phyloP scores from a whole-genome alignment of 2,113 vertebrate species.

The Atlantisia rogersi region DNA sequence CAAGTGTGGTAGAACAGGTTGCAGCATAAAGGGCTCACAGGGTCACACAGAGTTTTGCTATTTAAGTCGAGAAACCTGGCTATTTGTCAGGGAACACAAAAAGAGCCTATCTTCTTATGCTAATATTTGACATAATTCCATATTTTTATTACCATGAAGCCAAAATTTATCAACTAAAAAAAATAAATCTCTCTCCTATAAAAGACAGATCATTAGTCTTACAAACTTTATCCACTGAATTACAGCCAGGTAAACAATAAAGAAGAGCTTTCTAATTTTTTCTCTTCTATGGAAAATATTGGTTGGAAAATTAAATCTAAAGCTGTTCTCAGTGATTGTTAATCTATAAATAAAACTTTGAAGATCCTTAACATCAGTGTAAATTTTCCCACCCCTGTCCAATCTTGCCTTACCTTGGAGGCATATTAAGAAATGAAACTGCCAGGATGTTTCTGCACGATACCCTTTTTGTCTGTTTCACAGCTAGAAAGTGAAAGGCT shows the following conservation, averaged over 20 bases:
- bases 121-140: neutral
- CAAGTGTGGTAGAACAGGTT: neutral
- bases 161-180: neutral
- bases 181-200: neutral
- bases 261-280: neutral
- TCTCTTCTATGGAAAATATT: neutral
- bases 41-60: neutral
- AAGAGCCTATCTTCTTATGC: neutral
- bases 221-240: neutral
- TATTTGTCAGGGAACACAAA: neutral
- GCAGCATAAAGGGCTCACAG: neutral
- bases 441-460: constrained; percentile 40
- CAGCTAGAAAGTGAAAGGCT: constrained; percentile 70
- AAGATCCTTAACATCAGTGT: neutral
- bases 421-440: constrained; percentile 49
- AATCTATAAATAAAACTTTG: neutral
- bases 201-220: neutral
- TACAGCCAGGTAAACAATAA: neutral
- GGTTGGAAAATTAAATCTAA: neutral
- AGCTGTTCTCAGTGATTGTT: neutral
- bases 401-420: constrained; percentile 45
- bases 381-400: constrained; percentile 35
- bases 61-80: neutral
- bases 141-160: neutral
- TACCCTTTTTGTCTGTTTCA: constrained; percentile 63